Conservation (phyloP, 2,797 vertebrate species). For the Austrolebias charrua region DNA sequence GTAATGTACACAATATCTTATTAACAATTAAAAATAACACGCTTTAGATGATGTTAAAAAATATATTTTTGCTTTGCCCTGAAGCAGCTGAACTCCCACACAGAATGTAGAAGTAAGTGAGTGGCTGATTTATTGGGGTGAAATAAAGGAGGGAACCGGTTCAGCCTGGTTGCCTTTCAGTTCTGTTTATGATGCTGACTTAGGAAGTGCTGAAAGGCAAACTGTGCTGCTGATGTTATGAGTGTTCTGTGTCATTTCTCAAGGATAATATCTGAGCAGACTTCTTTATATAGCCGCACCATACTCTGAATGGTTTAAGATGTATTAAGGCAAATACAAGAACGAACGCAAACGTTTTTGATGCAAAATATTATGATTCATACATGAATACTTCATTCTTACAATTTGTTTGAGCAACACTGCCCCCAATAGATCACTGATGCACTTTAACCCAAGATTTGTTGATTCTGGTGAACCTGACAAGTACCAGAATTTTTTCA, state of each 20-base stretch:
- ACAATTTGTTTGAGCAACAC: neutral
- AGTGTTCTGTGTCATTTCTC: constrained; percentile 22
- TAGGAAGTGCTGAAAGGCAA: constrained; percentile 36
- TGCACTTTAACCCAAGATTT: neutral
- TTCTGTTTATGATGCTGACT: constrained; percentile 19
- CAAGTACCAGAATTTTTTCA: no score
- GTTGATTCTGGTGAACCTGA: no score
- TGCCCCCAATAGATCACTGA: neutral
- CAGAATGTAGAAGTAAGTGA: constrained; percentile 12
- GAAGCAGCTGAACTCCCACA: constrained; percentile 22
- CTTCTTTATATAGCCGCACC: constrained; percentile 5
- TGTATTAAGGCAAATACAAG: constrained; percentile 18
- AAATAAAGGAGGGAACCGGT: constrained; percentile 8
- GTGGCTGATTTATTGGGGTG: constrained; percentile 16
- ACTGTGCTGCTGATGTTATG: constrained; percentile 15
- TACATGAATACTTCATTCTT: neutral
- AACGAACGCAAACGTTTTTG: neutral
- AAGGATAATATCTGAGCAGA: constrained; percentile 19
- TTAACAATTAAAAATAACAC: constrained; percentile 66
- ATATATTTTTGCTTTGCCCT: constrained; percentile 50
- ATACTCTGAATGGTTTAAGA: neutral
- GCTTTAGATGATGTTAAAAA: constrained; percentile 62
- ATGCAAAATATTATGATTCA: constrained; percentile 8
- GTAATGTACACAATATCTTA: constrained; percentile 43
- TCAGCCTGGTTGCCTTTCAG: constrained; percentile 22